These are phyloP conservation scores for Melinopterus prodromus DNA, from an alignment of 2,888 invertebrate species.

Conservation along the genomic window DNA sequence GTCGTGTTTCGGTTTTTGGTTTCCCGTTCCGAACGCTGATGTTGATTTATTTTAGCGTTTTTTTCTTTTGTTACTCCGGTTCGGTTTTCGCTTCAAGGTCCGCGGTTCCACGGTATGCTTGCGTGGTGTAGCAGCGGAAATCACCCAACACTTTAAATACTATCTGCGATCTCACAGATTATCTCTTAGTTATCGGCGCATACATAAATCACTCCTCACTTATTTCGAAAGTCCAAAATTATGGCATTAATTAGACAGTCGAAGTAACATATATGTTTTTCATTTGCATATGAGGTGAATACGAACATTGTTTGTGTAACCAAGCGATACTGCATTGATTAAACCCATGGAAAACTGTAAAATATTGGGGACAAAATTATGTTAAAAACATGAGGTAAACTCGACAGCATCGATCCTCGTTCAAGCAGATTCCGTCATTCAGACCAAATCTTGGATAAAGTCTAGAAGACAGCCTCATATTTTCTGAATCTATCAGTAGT, in stretches of 20 bases:
- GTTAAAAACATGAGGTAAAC: too few relatives aligned
- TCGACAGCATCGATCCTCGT: too few relatives aligned
- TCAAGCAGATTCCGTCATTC: too few relatives aligned
- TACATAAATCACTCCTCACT: not conserved
- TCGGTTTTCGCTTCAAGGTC: not conserved
- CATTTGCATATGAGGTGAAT: not conserved
- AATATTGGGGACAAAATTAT: too few relatives aligned
- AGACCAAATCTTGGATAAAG: too few relatives aligned
- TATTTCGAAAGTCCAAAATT: not conserved
- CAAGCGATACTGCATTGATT: too few relatives aligned
- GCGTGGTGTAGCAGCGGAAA: not conserved
- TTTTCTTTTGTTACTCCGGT: not conserved
- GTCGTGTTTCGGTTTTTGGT: not conserved
- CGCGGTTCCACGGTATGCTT: not conserved
- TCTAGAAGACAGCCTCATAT: too few relatives aligned
- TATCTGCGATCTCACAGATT: conserved; percentile 4
- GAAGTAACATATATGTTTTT: not conserved
- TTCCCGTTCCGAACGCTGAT: not conserved
- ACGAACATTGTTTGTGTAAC: too few relatives aligned
- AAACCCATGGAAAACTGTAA: too few relatives aligned
- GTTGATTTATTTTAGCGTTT: not conserved
- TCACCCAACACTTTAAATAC: not conserved
- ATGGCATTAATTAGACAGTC: not conserved
- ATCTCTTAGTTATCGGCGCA: not conserved
- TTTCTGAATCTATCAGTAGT: too few relatives aligned